Conservation (phyloP, 1,140 invertebrate genomes). For the Cataglyphis hispanica region DNA sequence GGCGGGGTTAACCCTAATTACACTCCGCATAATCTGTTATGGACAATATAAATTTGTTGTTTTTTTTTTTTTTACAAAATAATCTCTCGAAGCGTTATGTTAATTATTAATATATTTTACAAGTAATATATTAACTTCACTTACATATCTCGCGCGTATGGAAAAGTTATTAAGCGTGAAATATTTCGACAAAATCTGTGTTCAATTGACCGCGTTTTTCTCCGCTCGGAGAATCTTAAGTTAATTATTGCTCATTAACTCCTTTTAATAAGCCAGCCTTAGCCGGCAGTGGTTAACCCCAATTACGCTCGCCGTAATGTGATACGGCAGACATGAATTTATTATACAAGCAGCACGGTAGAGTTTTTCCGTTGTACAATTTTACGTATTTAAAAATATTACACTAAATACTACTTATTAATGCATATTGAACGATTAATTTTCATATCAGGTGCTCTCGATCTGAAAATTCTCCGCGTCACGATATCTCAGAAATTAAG, state of each 20-base stretch:
- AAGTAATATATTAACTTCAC: neutral
- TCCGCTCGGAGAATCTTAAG: neutral
- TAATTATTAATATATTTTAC: conserved; percentile 15
- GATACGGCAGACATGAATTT: conserved; percentile 4
- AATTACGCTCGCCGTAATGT: neutral
- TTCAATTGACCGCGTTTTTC: conserved; percentile 14
- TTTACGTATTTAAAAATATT: neutral
- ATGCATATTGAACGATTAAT: neutral
- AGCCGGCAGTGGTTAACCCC: conserved; percentile 3
- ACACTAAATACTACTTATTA: neutral
- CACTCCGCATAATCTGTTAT: conserved; percentile 45
- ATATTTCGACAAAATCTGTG: neutral
- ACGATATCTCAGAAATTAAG: neutral
- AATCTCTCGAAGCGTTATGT: neutral
- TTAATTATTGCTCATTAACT: conserved; percentile 32
- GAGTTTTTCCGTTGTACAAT: neutral
- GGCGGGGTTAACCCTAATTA: conserved; percentile 66
- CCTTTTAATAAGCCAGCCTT: conserved; percentile 29
- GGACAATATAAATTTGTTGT: conserved; percentile 34
- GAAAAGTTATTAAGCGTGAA: neutral
- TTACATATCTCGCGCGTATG: neutral
- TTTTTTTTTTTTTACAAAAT: neutral
- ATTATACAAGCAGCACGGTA: neutral
- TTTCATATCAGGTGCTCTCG: neutral
- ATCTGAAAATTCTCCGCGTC: neutral